Evolutionary conservation across 2,888 invertebrate genomes (phyloP), one percentile per base, ranked within the genome.

Genomic region (Podabrus alpinus): DNA sequence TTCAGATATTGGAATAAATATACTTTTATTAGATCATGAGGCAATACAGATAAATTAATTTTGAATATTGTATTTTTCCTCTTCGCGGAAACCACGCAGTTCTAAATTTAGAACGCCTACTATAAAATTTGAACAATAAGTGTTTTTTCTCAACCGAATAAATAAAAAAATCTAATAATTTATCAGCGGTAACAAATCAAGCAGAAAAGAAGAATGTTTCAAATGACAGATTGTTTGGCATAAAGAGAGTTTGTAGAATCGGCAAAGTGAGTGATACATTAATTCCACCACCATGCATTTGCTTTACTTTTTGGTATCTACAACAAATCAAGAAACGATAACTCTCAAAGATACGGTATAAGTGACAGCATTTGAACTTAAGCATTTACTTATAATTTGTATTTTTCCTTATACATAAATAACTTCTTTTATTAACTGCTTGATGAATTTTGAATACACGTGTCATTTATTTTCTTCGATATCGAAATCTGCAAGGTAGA

Each of bases 261-360:
- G 74, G 77, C 75, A 73, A 71, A 76, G 77, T 69, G 76, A 79
- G 76, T 76, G 76, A 77, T 79, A 77, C 79, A 79, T 79, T 78
- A 79, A 78, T 79, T 79, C 79, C 75, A 76, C 74, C 76, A 77
- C 78, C 77, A 74, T 76, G 79, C 77, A 71, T 78, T 75, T 73
- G 72, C 79, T 75, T 72, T 73, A 73, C 75, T 78, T 68, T 67
- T 75, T 75, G 69, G 68, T 75, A 79, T 79, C 76, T 76, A 75
- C 74, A 75, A 68, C 76, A 78, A 77, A 78, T 79, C 76, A 73
- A 76, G 73, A 68, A 74, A 74, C 68, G 74, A 74, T 74, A 71
- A 74, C 67, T 66, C 70, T 61, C 69, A 73, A 69, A 45, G 73
- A 73, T 73, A 69, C 66, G 71, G 61, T 60, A 66, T 71, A 71